Evolutionary conservation across 2,113 vertebrate species (phyloP).

Genomic region (Synchiropus splendidus): DNA sequence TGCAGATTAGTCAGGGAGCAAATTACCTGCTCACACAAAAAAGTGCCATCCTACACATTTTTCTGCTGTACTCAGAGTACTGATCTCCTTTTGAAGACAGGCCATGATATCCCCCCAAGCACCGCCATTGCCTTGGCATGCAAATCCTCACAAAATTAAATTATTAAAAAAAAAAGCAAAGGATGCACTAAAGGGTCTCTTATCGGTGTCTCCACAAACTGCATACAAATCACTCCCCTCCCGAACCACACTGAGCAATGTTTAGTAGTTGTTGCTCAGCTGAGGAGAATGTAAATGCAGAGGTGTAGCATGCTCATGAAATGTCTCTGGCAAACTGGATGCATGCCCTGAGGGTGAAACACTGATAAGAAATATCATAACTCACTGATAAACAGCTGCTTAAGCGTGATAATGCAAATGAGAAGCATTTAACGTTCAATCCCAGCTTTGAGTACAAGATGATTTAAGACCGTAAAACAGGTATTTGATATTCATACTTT

Average conservation of each 20-base stretch:
- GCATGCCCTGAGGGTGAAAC: conserved; percentile 21
- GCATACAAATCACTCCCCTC: conserved; percentile 62
- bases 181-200: conserved; percentile 53
- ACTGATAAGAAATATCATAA: conserved; percentile 4
- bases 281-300: conserved; percentile 53
- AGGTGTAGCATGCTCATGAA: conserved; percentile 34
- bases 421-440: no score
- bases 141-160: conserved; percentile 52
- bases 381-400: not conserved
- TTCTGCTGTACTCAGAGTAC: conserved; percentile 39
- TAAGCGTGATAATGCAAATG: not conserved
- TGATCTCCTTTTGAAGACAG: conserved; percentile 65
- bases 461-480: no score
- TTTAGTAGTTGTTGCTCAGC: conserved; percentile 43
- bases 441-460: no score
- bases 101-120: conserved; percentile 49
- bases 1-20: conserved; percentile 64
- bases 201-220: conserved; percentile 61
- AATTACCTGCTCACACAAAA: conserved; percentile 59
- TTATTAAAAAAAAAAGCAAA: conserved; percentile 42
- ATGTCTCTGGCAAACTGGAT: conserved; percentile 36
- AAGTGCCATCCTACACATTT: conserved; percentile 52
- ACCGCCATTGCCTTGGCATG: conserved; percentile 47
- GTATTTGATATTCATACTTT: no score
- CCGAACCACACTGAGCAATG: conserved; percentile 53